Evolutionary conservation across 2,797 vertebrate genomes (phyloP).

Genomic region (Ptychadena robeensis): DNA sequence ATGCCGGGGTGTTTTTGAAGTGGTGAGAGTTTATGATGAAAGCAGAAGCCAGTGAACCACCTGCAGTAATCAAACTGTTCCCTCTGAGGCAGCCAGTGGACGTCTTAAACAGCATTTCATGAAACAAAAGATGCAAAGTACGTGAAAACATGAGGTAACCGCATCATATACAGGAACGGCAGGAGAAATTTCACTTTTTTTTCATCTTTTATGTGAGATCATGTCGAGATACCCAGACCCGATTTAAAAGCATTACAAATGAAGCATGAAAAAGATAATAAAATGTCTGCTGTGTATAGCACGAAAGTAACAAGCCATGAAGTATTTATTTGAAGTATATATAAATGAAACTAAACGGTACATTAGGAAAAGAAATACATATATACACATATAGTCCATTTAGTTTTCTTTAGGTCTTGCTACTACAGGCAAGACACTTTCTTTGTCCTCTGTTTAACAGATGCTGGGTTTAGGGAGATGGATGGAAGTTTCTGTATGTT

Average conservation of each 20-base stretch:
- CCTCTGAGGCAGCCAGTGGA: slow-evolving; percentile 30
- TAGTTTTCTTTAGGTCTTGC: neutral
- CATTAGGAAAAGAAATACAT: neutral
- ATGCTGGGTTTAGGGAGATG: neutral
- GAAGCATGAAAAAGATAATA: neutral
- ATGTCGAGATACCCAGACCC: neutral
- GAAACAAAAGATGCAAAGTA: slow-evolving; percentile 44
- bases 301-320: neutral
- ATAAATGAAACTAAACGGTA: neutral
- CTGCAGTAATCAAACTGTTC: slow-evolving; percentile 50
- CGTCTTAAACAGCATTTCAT: slow-evolving; percentile 42
- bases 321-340: neutral
- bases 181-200: slow-evolving; percentile 9
- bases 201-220: neutral
- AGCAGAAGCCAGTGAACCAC: slow-evolving; percentile 48
- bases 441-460: neutral
- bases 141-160: slow-evolving; percentile 33
- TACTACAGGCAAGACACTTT: neutral
- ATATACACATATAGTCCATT: neutral
- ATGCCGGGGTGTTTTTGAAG: slow-evolving; percentile 56
- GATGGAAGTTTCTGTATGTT: neutral
- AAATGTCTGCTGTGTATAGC: neutral
- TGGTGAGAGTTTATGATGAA: slow-evolving; percentile 60
- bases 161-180: slow-evolving; percentile 1
- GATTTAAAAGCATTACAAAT: neutral